Base-by-base conservation (phyloP, 2,888 invertebrate species). In the Phania funesta region DNA sequence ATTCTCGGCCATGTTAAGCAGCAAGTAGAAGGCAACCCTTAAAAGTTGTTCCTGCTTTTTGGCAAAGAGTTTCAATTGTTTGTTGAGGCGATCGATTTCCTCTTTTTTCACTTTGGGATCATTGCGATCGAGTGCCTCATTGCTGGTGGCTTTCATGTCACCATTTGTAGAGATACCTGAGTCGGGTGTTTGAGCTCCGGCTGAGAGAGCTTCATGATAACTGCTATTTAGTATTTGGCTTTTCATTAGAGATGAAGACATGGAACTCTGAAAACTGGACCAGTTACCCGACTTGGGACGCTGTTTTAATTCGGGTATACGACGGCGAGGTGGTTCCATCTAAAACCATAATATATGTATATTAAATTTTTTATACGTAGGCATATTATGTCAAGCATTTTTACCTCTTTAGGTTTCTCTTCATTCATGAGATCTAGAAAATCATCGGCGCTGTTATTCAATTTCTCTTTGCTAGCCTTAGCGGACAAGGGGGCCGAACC, bases 1-100 rank as follows among this genome's bases (percentile, higher is more conserved):
- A 92, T 98, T 99, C 91, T 98, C 98, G 3, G 99, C 96, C 90
- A 99, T 95, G 90, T 99, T 99, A 62, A 99, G 92, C 70, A 99
- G 92, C 89, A 99, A 93, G 91, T 98, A 98, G 90, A 97, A 97
- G 3, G 97, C 96, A 54, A 98, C 98, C 90, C 97, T 92, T 35
- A 99, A 92, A 22, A 99, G 92, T 88, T 98, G 97, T 87, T 99
- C 98, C 90, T 99, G 99, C 90, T 98, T 98, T 87, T 95, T 95
- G 13, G 97, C 96, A 77, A 98, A 92, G 44, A 94, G 93, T 87
- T 95, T 94, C 60, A 96, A 93, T 90, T 96, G 96, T 86, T 95
- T 93, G 82, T 94, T 93, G 88, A 94, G 93, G 88, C 94, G 96
- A 89, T 95, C 97, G 89, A 94, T 95, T 91, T 95, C 97, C 88